phyloP scores from a whole-genome alignment of 1,140 invertebrate genomes.

The Neocloeon triangulifer region DNA sequence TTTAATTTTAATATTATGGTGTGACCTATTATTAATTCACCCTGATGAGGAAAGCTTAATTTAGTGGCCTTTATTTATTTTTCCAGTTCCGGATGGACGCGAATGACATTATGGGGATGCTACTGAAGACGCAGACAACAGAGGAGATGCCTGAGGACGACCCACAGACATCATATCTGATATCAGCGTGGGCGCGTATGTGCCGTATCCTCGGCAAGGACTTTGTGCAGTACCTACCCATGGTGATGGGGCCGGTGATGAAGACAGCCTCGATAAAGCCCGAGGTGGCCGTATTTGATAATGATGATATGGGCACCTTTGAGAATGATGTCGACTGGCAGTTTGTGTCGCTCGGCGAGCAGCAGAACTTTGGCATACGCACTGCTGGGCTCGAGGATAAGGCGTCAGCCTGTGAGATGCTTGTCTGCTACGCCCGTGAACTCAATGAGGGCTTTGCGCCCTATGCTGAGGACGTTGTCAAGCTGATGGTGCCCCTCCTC shows the following conservation, averaged over 20 bases:
- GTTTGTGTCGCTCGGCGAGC: slow-evolving; percentile 89
- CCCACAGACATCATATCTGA: slow-evolving; percentile 93
- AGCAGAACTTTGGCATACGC: slow-evolving; percentile 81
- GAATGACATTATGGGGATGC: slow-evolving; percentile 86
- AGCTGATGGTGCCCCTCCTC: slow-evolving; percentile 87
- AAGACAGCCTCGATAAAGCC: slow-evolving; percentile 89
- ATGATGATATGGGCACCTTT: slow-evolving; percentile 68
- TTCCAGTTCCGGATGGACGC: slow-evolving; percentile 71
- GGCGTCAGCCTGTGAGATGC: slow-evolving; percentile 96
- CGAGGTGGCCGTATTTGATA: slow-evolving; percentile 88
- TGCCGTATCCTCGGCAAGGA: slow-evolving; percentile 91
- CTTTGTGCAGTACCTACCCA: slow-evolving; percentile 89
- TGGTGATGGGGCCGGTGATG: slow-evolving; percentile 94
- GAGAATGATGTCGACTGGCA: slow-evolving; percentile 92
- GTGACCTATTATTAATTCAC: no score
- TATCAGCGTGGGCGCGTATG: slow-evolving; percentile 96
- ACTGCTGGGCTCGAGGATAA: slow-evolving; percentile 92
- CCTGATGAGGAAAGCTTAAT: no score
- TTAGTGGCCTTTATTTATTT: no score
- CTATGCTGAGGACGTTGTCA: slow-evolving; percentile 85
- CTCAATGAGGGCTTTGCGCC: slow-evolving; percentile 88
- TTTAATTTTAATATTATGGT: no score
- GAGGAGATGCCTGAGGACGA: slow-evolving; percentile 76
- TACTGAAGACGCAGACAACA: slow-evolving; percentile 69
- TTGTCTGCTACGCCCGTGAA: slow-evolving; percentile 95